These are phyloP conservation scores for Cryptops parisi DNA, from an alignment of 2,888 invertebrate genomes.

Conservation along the genomic window DNA sequence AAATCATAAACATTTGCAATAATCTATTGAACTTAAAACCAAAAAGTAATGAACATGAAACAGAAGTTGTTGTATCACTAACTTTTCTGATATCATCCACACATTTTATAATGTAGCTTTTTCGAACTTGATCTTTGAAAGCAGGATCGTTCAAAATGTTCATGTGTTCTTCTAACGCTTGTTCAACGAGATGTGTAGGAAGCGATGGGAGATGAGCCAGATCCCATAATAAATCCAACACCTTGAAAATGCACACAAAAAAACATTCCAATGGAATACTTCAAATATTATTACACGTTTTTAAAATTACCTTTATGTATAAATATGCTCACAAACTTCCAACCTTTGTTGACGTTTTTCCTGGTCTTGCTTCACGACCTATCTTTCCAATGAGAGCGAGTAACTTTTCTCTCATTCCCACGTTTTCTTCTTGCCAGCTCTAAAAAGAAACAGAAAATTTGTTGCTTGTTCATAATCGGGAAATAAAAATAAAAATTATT, in stretches of 20 bases:
- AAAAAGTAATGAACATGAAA: background rate
- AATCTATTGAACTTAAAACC: background rate
- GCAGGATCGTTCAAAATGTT: constrained; percentile 34
- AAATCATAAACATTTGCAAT: background rate
- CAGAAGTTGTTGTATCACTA: constrained; percentile 3
- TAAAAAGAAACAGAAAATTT: constrained; percentile 21
- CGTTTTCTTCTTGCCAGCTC: constrained; percentile 34
- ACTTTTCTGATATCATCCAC: constrained; percentile 37
- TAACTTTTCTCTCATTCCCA: constrained; percentile 34
- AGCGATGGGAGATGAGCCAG: constrained; percentile 34
- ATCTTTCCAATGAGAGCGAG: constrained; percentile 35
- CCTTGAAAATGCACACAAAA: constrained; percentile 26
- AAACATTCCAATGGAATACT: background rate
- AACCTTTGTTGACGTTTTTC: constrained; percentile 32
- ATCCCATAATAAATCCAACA: constrained; percentile 36
- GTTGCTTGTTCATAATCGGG: background rate
- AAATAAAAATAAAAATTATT: background rate
- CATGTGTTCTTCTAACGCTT: constrained; percentile 35
- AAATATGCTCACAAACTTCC: too few relatives aligned
- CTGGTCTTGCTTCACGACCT: constrained; percentile 34
- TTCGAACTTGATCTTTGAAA: constrained; percentile 33
- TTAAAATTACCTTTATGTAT: too few relatives aligned
- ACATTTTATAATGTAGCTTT: constrained; percentile 35
- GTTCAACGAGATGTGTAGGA: constrained; percentile 32
- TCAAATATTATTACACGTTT: background rate